Conservation (phyloP, 2,113 vertebrate genomes). For the Pseudolaguvia tuberculata region DNA sequence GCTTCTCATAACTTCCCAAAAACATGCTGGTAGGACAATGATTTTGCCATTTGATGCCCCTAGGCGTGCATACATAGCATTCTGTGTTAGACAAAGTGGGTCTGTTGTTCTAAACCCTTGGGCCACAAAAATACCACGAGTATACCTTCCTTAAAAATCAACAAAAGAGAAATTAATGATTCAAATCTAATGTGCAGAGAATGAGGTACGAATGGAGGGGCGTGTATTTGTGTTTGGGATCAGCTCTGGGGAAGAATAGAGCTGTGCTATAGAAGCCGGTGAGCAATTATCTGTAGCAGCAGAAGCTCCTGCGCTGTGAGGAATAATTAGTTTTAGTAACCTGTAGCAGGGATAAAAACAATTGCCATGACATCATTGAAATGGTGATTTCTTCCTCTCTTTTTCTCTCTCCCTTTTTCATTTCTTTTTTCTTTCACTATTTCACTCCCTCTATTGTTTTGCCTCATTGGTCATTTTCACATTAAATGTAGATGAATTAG, state of each 20-base stretch:
- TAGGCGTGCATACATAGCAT: background rate
- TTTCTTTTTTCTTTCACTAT: constrained; percentile 12
- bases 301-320: constrained; percentile 63
- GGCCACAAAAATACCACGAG: too few species aligned
- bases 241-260: constrained; percentile 62
- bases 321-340: constrained; percentile 79
- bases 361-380: constrained; percentile 72
- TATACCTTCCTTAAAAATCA: background rate
- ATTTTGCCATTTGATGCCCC: background rate
- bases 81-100: background rate
- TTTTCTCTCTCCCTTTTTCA: background rate
- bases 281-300: constrained; percentile 67
- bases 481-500: constrained; percentile 29
- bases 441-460: constrained; percentile 36
- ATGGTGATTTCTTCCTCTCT: constrained; percentile 58
- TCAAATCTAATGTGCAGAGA: background rate
- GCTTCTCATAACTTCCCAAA: background rate
- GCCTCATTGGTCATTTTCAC: constrained; percentile 16
- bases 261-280: constrained; percentile 64
- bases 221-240: constrained; percentile 55
- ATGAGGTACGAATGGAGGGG: constrained; percentile 55
- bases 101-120: background rate
- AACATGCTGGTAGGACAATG: background rate
- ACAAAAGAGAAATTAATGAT: background rate
- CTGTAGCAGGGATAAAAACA: constrained; percentile 71